Percentiles rank a stretch among this genome's conserved stretches.
Evolutionary conservation across 2,797 vertebrate species (phyloP).

Genomic region (Mionectes olivaceus): DNA sequence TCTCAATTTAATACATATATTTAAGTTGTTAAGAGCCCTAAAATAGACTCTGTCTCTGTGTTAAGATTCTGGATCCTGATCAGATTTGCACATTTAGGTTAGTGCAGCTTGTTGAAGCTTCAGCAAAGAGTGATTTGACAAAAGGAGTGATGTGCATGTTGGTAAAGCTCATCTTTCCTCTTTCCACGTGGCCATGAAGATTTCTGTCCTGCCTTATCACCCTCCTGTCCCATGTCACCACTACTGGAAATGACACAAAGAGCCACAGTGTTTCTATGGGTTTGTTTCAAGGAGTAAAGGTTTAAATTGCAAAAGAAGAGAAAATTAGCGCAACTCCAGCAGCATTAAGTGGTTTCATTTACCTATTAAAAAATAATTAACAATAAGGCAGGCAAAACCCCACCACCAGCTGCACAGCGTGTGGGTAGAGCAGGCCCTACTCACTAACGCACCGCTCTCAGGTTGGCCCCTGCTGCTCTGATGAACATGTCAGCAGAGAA

Average conservation of each 20-base stretch:
- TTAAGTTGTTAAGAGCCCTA: not conserved
- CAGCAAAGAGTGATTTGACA: not conserved
- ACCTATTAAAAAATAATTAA: not conserved
- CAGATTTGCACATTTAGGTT: not conserved
- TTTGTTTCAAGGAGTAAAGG: not conserved
- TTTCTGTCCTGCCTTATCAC: not conserved
- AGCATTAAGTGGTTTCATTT: not conserved
- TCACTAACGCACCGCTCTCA: not conserved
- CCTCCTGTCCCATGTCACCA: not conserved
- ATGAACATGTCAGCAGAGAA: not conserved
- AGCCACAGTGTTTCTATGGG: not conserved
- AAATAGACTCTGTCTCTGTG: not conserved
- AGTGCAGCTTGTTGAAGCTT: not conserved
- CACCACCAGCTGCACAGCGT: not conserved
- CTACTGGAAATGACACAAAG: not conserved
- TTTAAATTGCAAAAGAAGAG: not conserved
- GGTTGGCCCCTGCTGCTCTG: not conserved
- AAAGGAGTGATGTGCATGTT: fast-evolving
- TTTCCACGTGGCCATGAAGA: not conserved
- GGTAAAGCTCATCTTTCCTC: not conserved
- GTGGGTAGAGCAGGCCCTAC: not conserved
- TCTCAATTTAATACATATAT: not conserved
- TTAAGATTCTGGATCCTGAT: not conserved
- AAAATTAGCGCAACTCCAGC: not conserved
- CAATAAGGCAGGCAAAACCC: not conserved